Evolutionary conservation across 1,140 invertebrate species (phyloP).

Genomic region (Halesus radiatus): DNA sequence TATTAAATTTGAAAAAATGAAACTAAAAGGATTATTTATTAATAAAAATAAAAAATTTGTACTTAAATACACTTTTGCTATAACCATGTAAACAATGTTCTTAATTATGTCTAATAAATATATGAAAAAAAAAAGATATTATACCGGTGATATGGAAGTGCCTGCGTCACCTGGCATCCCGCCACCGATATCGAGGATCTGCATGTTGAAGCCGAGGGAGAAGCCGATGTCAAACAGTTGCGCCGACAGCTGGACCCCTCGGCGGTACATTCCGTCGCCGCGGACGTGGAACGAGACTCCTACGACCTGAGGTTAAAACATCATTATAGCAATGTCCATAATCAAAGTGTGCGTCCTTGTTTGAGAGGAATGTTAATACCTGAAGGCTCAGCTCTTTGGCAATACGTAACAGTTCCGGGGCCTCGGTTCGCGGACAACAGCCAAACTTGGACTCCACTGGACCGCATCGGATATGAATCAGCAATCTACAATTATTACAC

Average conservation of each 20-base stretch:
- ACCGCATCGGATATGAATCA: neutral
- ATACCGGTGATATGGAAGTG: conserved; percentile 76
- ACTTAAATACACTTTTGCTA: too few species aligned
- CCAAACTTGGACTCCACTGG: conserved; percentile 95
- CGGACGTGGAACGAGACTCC: conserved; percentile 93
- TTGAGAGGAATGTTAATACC: conserved; percentile 49
- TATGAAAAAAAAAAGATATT: too few species aligned
- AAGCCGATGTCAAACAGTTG: conserved; percentile 79
- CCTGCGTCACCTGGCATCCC: conserved; percentile 85
- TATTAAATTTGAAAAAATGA: too few species aligned
- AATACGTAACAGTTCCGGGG: conserved; percentile 80
- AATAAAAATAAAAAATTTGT: too few species aligned
- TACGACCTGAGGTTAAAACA: conserved; percentile 71
- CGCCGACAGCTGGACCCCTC: conserved; percentile 79
- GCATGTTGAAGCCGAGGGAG: conserved; percentile 79
- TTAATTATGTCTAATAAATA: too few species aligned
- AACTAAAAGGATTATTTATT: too few species aligned
- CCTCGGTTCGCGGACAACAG: conserved; percentile 85
- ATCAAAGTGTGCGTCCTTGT: too few species aligned
- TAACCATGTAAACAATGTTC: too few species aligned
- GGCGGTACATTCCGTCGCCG: conserved; percentile 81
- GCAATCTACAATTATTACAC: neutral
- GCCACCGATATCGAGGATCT: conserved; percentile 88
- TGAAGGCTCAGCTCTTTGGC: conserved; percentile 72
- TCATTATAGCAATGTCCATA: neutral